Percentiles rank a stretch among this genome's conserved stretches.
Evolutionary conservation across 2,797 vertebrate genomes (phyloP).

Genomic region (Microctenopoma stevenorrisi): DNA sequence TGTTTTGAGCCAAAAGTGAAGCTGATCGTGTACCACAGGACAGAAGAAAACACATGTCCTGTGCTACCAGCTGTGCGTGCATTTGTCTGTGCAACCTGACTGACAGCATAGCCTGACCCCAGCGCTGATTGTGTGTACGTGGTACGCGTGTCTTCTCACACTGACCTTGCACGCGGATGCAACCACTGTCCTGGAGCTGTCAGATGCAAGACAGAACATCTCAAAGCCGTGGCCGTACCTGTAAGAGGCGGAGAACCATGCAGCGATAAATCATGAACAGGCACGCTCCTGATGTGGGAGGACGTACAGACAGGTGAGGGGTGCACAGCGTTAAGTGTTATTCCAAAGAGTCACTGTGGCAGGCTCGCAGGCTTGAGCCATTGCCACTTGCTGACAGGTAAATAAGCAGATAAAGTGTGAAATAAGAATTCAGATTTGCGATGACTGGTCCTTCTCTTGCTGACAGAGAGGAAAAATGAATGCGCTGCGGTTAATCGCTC

Average conservation of each 20-base stretch:
- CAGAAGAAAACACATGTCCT: background rate
- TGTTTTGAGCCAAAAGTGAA: background rate
- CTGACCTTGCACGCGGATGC: conserved; percentile 98
- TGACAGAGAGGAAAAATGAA: conserved; percentile 59
- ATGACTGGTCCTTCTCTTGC: conserved; percentile 50
- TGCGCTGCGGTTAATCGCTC: conserved; percentile 59
- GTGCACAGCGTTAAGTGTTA: conserved; percentile 33
- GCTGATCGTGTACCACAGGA: background rate
- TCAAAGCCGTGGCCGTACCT: conserved; percentile 99
- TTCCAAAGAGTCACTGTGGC: conserved; percentile 17
- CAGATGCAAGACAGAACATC: conserved; percentile 94
- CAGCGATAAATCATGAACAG: conserved; percentile 25
- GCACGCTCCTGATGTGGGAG: conserved; percentile 24
- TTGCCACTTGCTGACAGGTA: conserved; percentile 45
- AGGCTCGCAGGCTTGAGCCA: conserved; percentile 30
- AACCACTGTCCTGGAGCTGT: conserved; percentile 86
- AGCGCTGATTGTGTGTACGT: background rate
- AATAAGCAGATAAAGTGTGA: conserved; percentile 63
- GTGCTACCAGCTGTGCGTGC: background rate
- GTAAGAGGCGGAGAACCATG: conserved; percentile 54
- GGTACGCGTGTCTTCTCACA: conserved; percentile 12
- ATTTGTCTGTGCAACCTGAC: background rate
- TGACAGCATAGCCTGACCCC: too few species aligned
- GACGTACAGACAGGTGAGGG: conserved; percentile 17
- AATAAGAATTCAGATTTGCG: conserved; percentile 59